Evolutionary conservation across 2,888 invertebrate genomes (phyloP).

Genomic region (Limnephilus marmoratus): DNA sequence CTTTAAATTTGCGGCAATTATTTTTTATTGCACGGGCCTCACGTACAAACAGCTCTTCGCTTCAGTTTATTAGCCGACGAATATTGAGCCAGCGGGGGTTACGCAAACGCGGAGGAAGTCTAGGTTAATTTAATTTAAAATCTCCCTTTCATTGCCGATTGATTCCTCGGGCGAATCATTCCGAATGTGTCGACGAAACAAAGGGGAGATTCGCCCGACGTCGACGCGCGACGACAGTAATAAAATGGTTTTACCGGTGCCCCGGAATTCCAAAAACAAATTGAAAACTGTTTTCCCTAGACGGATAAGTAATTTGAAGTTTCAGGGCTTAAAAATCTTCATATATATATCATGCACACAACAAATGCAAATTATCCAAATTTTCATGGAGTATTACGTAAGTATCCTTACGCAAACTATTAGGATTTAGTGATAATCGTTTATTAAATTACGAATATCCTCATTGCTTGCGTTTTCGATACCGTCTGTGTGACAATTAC

Average conservation of each 20-base stretch:
- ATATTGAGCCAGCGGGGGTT: neutral
- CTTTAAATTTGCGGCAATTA: conserved; percentile 56
- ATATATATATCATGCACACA: neutral
- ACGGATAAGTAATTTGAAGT: conserved; percentile 29
- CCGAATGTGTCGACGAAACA: conserved; percentile 36
- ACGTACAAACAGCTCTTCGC: conserved; percentile 18
- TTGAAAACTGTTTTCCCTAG: conserved; percentile 25
- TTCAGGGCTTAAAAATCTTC: conserved; percentile 10
- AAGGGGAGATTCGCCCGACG: conserved; percentile 9
- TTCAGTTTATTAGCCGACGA: conserved; percentile 3
- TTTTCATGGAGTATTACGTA: neutral
- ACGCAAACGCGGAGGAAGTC: neutral
- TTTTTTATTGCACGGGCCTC: conserved; percentile 42
- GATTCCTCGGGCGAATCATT: conserved; percentile 50
- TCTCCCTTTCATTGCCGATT: conserved; percentile 49
- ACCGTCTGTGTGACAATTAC: too few species aligned
- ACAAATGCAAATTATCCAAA: neutral
- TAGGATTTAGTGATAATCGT: too few species aligned
- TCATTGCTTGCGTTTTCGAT: too few species aligned
- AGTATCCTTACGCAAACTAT: too few species aligned
- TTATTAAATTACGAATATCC: too few species aligned
- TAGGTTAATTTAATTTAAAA: conserved; percentile 56
- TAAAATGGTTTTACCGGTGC: conserved; percentile 41
- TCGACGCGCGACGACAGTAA: neutral
- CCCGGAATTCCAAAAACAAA: conserved; percentile 27